Evolutionary conservation across 2,888 invertebrate species (phyloP), one percentile per base, ranked within the genome.

Genomic region (Maniola hyperantus): DNA sequence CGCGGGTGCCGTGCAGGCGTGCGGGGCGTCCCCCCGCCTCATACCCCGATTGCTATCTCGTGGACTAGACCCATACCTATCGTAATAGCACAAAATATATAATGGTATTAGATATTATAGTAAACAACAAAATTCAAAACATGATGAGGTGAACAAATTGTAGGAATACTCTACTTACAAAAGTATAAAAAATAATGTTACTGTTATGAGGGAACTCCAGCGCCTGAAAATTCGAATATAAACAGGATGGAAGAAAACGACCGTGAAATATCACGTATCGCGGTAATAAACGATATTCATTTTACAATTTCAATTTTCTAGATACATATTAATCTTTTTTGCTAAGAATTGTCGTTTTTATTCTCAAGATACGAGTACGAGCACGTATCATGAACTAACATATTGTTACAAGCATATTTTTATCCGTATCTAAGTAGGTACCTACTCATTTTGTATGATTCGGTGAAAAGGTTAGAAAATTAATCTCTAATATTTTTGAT

Each of bases 111-210:
- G 46, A 46, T 59, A 34, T 18, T 26, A 26, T 26, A 26, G 26
- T 13, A 44, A 60, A 62, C 51, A 44, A 72, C 39, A 62, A 66
- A 65, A 65, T 62, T 67, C 51, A 64, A 65, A 71, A 72, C 67
- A 66, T 48, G 57, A 71, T 65, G 64, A 58, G 65, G 54, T 63
- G 46, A 68, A 70, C 72, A 73, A 75, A 74, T 73, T 73, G 69
- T 67, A 70, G 63, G 66, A 73, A 72, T 71, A 66, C 68, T 70
- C 70, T 71, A 68, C 70, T 72, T 71, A 72, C 72, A 70, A 69
- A 71, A 69, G 61, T 73, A 67, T 74, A 75, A 75, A 75, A 74
- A 71, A 71, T 71, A 69, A 75, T 73, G 73, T 66, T 69, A 72
- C 66, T 66, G 69, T 74, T 73, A 73, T 71, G 69, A 65, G 63